These are phyloP conservation scores for Eupithecia subumbrata DNA, from an alignment of 2,888 invertebrate genomes.

Conservation along the genomic window DNA sequence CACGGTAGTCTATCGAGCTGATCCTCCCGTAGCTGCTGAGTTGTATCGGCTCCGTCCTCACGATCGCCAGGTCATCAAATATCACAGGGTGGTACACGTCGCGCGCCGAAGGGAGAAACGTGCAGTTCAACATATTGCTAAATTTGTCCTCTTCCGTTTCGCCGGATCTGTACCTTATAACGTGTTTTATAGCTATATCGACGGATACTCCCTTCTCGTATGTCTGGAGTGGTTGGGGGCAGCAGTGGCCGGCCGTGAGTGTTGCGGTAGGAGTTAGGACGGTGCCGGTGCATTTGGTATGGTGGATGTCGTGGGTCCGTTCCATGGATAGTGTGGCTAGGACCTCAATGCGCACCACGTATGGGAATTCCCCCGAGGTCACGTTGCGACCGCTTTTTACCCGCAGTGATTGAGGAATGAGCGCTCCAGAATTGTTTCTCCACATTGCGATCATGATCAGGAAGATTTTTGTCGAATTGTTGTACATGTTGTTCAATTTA, in stretches of 20 bases:
- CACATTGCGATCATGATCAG: neutral
- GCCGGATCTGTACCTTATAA: neutral
- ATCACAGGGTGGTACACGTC: neutral
- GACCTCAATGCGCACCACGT: slow-evolving; percentile 1
- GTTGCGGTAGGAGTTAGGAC: neutral
- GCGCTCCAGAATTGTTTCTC: neutral
- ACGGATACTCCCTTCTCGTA: neutral
- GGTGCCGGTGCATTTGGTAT: neutral
- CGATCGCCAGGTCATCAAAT: neutral
- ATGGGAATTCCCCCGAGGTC: neutral
- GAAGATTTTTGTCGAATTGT: slow-evolving; percentile 1
- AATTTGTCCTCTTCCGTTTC: neutral
- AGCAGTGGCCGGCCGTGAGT: neutral
- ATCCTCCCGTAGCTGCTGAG: neutral
- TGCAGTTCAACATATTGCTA: slow-evolving; percentile 1
- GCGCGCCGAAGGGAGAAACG: neutral
- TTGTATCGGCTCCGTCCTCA: neutral
- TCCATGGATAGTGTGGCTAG: neutral
- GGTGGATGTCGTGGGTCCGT: neutral
- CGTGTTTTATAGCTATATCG: neutral
- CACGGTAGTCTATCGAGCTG: neutral
- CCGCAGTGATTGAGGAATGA: neutral
- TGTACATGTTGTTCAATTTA: neutral
- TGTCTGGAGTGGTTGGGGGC: neutral
- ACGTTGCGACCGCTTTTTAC: neutral